Base-by-base conservation (phyloP, 2,888 invertebrate genomes). In the Muscina levida region DNA sequence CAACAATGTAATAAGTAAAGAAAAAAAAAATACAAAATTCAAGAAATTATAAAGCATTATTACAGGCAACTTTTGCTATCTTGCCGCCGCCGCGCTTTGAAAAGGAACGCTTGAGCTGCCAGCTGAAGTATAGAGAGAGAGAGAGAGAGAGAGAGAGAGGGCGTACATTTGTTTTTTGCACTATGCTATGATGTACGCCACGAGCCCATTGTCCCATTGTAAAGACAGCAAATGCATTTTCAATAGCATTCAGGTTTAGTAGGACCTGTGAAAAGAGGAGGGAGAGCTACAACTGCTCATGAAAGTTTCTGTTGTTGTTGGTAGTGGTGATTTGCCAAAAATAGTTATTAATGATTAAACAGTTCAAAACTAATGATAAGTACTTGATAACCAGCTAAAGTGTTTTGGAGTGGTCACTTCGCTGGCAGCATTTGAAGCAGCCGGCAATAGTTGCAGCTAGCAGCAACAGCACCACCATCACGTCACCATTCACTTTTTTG, bases 401-500 rank as follows among this genome's bases (percentile, higher is more conserved):
- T 31, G 31, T 31, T 31, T 31, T n/a, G n/a, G 31, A 31, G 8
- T 31, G 31, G 31, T 31, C 31, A 31, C 31, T 31, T 31, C 8
- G 31, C 31, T 5, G 8, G 6, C 2, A 44, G 3, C 44, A 44
- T 11, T 44, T 11, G 31, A 5, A 44, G 3, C 44, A 44, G 2
- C 11, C n/a, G 31, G 3, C 11, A 39, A 37, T 37, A n/a, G n/a
- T n/a, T n/a, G n/a, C 15, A 59, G n/a, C n/a, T n/a, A 56, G 6
- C 31, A 10, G 2, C 17, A 62, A 22, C 62, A 53, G 4, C 17
- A 15, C 11, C 19, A n/a, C 11, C 62, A 72, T 56, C 72, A 76
- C 46, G 11, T 59, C 46, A 77, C 77, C 81, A 81, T 81, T 81
- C 81, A 77, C 81, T 81, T 81, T 81, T 68, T 37, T 8, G n/a